Evolutionary conservation across 2,888 invertebrate genomes (phyloP).

Genomic region (Tromatobia lineatoria): DNA sequence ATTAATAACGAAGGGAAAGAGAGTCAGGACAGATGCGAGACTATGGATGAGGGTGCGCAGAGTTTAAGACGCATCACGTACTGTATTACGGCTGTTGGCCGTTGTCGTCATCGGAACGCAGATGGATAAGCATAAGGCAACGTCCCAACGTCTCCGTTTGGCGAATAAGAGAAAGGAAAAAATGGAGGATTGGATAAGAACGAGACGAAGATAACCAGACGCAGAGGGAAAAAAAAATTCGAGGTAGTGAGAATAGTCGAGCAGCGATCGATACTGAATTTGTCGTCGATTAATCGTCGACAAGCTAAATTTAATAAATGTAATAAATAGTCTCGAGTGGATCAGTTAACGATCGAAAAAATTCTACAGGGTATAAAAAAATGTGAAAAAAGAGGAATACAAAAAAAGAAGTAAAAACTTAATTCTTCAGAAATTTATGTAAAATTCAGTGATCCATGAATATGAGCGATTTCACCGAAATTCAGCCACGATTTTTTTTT

Average conservation of each 20-base stretch:
- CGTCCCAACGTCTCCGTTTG: slow-evolving; percentile 3
- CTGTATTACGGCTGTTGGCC: background rate
- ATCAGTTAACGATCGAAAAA: background rate
- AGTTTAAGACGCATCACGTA: slow-evolving; percentile 38
- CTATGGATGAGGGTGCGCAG: slow-evolving; percentile 6
- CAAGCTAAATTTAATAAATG: background rate
- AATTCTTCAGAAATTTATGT: too few species aligned
- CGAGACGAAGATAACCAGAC: slow-evolving; percentile 18
- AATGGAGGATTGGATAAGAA: slow-evolving; percentile 3
- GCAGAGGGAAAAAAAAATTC: slow-evolving; percentile 15
- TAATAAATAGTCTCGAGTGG: too few species aligned
- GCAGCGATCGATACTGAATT: background rate
- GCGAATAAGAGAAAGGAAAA: background rate
- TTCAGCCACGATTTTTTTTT: too few species aligned
- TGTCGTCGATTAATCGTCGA: background rate
- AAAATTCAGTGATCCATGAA: too few species aligned
- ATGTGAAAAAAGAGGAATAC: background rate
- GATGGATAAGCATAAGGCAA: slow-evolving; percentile 32
- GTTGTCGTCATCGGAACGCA: slow-evolving; percentile 35
- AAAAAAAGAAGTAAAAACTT: too few species aligned
- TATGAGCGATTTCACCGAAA: too few species aligned
- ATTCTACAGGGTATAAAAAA: background rate
- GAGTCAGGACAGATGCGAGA: slow-evolving; percentile 9
- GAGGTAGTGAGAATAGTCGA: background rate
- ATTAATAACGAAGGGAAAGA: slow-evolving; percentile 18